Percentiles rank a stretch among this genome's conserved stretches.
Conservation (phyloP, 2,113 vertebrate genomes). For the Takifugu bimaculatus region DNA sequence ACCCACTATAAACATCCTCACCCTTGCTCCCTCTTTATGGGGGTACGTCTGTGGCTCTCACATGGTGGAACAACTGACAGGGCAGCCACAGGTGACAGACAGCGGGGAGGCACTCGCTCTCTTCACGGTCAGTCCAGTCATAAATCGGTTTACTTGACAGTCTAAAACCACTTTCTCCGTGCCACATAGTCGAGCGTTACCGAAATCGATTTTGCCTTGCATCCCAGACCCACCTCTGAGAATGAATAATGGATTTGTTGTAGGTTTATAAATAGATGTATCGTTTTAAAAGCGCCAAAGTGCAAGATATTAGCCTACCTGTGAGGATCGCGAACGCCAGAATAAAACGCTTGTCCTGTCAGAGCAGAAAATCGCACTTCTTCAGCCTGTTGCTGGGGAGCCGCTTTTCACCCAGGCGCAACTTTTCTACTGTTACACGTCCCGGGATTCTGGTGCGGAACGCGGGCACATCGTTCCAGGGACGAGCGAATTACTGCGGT, state of each 20-base stretch:
- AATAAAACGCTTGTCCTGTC: conserved; percentile 25
- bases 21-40: background rate
- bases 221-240: background rate
- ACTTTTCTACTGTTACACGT: conserved; percentile 33
- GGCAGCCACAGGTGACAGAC: conserved; percentile 47
- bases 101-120: background rate
- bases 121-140: too few species aligned
- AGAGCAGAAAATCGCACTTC: conserved; percentile 37
- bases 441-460: background rate
- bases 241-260: too few species aligned
- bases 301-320: conserved; percentile 25
- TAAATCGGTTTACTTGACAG: background rate
- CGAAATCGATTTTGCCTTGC: background rate
- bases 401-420: conserved; percentile 14
- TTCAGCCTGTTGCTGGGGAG: conserved; percentile 27
- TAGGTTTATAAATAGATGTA: background rate
- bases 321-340: background rate
- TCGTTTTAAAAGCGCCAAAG: background rate
- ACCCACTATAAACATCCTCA: background rate
- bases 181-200: background rate
- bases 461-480: background rate
- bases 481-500: background rate
- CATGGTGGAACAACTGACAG: conserved; percentile 48
- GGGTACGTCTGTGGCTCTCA: conserved; percentile 18
- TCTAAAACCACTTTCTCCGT: background rate